Evolutionary conservation across 1,140 invertebrate species (phyloP).

Genomic region (Laupala kohalensis): DNA sequence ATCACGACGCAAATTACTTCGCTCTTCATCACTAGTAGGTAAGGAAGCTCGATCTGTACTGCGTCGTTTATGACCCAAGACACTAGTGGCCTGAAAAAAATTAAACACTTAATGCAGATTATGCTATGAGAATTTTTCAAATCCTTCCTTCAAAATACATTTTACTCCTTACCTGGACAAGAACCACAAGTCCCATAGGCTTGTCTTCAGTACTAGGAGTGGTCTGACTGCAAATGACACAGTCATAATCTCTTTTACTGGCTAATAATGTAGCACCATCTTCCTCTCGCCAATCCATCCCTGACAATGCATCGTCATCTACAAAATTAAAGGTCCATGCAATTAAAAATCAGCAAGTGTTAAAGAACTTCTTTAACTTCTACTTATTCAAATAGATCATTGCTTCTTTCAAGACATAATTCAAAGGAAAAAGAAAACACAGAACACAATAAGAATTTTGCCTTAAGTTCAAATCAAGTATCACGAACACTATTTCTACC

Average conservation of each 20-base stretch:
- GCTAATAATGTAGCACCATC: slow-evolving; percentile 29
- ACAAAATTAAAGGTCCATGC: slow-evolving; percentile 21
- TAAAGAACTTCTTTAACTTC: too few relatives aligned
- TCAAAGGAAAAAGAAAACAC: too few relatives aligned
- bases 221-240: slow-evolving; percentile 89
- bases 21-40: slow-evolving; percentile 51
- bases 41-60: slow-evolving; percentile 41
- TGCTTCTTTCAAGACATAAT: too few relatives aligned
- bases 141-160: neutral
- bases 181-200: slow-evolving; percentile 80
- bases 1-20: slow-evolving; percentile 33
- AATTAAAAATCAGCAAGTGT: too few relatives aligned
- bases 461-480: too few relatives aligned
- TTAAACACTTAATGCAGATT: slow-evolving; percentile 6
- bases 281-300: slow-evolving; percentile 55
- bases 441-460: too few relatives aligned
- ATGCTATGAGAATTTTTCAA: neutral
- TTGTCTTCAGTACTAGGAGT: slow-evolving; percentile 70
- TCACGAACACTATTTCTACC: too few relatives aligned
- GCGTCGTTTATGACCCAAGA: slow-evolving; percentile 59
- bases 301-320: slow-evolving; percentile 32
- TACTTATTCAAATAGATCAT: too few relatives aligned
- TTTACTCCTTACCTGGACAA: slow-evolving; percentile 57
- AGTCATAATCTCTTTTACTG: slow-evolving; percentile 75
- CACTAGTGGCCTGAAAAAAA: slow-evolving; percentile 56